Conservation (phyloP, 1,140 invertebrate genomes). For the Aphelinus atriplicis region DNA sequence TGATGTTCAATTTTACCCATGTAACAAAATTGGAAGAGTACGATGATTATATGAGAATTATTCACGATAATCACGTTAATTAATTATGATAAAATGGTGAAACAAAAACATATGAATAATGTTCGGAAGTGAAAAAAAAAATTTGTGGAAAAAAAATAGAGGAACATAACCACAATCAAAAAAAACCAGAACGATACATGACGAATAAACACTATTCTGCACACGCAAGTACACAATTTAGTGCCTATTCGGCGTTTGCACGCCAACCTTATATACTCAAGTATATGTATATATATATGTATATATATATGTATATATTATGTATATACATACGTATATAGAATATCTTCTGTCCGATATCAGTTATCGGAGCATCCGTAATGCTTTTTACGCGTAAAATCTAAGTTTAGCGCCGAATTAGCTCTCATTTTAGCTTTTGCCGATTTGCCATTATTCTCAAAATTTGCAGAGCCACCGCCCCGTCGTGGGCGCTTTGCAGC, state of each 20-base stretch:
- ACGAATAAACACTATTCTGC: conserved; percentile 14
- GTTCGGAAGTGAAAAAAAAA: neutral
- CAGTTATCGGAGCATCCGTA: conserved; percentile 11
- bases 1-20: conserved; percentile 34
- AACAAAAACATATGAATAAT: conserved; percentile 23
- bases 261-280: neutral
- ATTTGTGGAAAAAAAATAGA: conserved; percentile 22
- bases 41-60: conserved; percentile 26
- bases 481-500: conserved; percentile 39
- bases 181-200: conserved; percentile 18
- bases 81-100: conserved; percentile 25
- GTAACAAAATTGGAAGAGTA: conserved; percentile 26
- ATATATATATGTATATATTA: neutral
- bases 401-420: conserved; percentile 10
- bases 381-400: neutral
- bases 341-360: neutral
- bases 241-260: conserved; percentile 22
- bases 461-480: conserved; percentile 8
- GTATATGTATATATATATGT: neutral
- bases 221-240: conserved; percentile 16
- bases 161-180: conserved; percentile 28
- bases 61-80: conserved; percentile 37
- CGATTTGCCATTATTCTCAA: conserved; percentile 8
- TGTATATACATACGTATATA: neutral
- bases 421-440: conserved; percentile 4